Evolutionary conservation across 2,113 vertebrate genomes (phyloP).

Genomic region (Falco punctatus): DNA sequence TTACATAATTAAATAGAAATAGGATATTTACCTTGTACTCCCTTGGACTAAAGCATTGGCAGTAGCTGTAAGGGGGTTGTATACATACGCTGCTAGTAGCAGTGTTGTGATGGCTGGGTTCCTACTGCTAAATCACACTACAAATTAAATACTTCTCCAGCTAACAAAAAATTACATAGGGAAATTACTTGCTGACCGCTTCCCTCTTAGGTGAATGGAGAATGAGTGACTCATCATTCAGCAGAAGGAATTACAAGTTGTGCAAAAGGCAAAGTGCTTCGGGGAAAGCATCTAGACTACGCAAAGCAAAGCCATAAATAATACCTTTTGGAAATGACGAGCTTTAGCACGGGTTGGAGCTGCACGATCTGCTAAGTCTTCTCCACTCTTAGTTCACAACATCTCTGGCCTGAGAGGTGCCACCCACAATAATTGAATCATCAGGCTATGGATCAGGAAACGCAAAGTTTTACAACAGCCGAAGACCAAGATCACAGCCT

Average conservation of each 20-base stretch:
- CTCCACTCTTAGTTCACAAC: neutral
- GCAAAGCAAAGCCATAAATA: conserved; percentile 44
- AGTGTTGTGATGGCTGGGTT: neutral
- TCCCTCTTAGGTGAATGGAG: neutral
- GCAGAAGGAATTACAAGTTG: conserved; percentile 50
- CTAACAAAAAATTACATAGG: conserved; percentile 3
- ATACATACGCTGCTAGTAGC: neutral
- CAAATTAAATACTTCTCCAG: conserved; percentile 6
- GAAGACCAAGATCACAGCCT: neutral
- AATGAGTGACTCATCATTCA: conserved; percentile 34
- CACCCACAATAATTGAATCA: neutral
- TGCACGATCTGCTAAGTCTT: neutral
- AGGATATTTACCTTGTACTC: neutral
- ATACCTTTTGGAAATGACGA: neutral
- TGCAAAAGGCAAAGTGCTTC: conserved; percentile 40
- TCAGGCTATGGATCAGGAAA: neutral
- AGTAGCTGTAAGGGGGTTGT: neutral
- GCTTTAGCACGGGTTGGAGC: neutral
- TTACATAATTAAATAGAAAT: neutral
- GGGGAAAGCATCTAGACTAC: conserved; percentile 35
- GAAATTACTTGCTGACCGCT: neutral
- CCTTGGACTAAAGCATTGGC: neutral
- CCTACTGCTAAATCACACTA: neutral
- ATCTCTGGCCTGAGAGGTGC: neutral
- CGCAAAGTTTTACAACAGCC: neutral